These are phyloP conservation scores for Drosophila melanogaster DNA, from an alignment of 1,140 invertebrate genomes.

Conservation along the genomic window Release_6_plus_ISO1_MT NT_033777.3:7538501-7539000, in stretches of 20 bases:
- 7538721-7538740: background rate
- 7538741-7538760: no score
- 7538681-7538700: conserved; percentile 11
- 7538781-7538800: background rate
- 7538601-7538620: background rate
- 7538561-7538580: background rate
- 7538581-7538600: conserved; percentile 11
- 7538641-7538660: conserved; percentile 16
- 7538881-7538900: no score
- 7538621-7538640: conserved; percentile 37
- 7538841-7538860: no score
- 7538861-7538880: no score
- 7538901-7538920: background rate
- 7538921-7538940: background rate
- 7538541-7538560: conserved; percentile 46
- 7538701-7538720: background rate
- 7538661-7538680: conserved; percentile 18
- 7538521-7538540: background rate
- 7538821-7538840: no score
- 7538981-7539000: no score
- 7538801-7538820: no score
- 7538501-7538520: background rate
- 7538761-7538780: no score
- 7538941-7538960: no score
- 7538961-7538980: no score